Conservation (phyloP, 2,888 invertebrate genomes). For the Neocrepidodera transversa region DNA sequence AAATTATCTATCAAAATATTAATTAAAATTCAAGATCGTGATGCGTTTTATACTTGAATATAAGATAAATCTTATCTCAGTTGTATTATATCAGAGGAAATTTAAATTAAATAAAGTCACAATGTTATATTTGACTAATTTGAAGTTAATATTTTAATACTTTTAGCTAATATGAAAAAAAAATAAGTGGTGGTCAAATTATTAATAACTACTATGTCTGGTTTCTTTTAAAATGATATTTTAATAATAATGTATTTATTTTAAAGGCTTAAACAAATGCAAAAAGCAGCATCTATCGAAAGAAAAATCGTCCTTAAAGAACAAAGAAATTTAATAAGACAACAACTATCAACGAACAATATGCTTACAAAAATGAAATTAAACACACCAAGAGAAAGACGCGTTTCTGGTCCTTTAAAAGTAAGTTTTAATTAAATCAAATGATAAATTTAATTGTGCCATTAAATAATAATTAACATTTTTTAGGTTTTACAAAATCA, state of each 20-base stretch:
- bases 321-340: conserved; percentile 64
- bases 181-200: too few relatives aligned
- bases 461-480: too few relatives aligned
- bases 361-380: conserved; percentile 62
- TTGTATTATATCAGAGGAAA: not conserved
- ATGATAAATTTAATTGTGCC: too few relatives aligned
- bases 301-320: conserved; percentile 63
- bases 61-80: conserved; percentile 16
- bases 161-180: too few relatives aligned
- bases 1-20: too few relatives aligned
- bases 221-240: too few relatives aligned
- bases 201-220: too few relatives aligned
- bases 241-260: too few relatives aligned
- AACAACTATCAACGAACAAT: conserved; percentile 62
- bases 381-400: conserved; percentile 55
- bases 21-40: too few relatives aligned
- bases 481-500: conserved; percentile 59
- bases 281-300: conserved; percentile 64
- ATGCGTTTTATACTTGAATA: not conserved
- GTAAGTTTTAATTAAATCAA: conserved; percentile 53
- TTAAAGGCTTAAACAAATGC: conserved; percentile 64
- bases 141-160: too few relatives aligned
- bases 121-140: too few relatives aligned
- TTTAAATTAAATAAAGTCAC: too few relatives aligned
- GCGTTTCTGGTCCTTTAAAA: conserved; percentile 63